Percentiles rank a stretch among this genome's conserved stretches.
These are phyloP conservation scores for Platysteira castanea DNA, from an alignment of 2,113 vertebrate species.

Conservation along the genomic window DNA sequence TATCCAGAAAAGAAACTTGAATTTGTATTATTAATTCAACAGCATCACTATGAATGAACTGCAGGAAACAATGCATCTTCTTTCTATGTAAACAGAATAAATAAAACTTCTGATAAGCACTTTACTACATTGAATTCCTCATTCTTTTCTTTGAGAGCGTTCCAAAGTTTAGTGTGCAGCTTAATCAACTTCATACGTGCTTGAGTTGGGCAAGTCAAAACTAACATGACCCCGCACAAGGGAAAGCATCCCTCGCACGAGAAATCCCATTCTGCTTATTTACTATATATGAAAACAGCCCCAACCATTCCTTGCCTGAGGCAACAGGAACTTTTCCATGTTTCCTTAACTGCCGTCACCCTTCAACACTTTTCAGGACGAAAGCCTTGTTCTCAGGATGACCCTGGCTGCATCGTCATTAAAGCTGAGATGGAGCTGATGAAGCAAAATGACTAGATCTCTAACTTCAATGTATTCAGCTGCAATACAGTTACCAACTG, in stretches of 20 bases:
- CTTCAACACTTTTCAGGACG: slow-evolving; percentile 30
- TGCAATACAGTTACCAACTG: background rate
- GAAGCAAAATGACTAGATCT: background rate
- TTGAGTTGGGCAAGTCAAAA: slow-evolving; percentile 57
- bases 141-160: slow-evolving; percentile 29
- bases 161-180: slow-evolving; percentile 17
- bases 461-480: background rate
- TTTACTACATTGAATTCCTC: slow-evolving; percentile 7
- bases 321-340: slow-evolving; percentile 27
- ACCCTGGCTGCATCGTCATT: background rate
- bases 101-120: slow-evolving; percentile 21
- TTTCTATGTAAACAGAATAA: slow-evolving; percentile 25
- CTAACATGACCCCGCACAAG: slow-evolving; percentile 4
- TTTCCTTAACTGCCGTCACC: background rate
- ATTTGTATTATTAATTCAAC: background rate
- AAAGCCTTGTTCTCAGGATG: slow-evolving; percentile 26
- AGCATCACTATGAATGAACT: background rate
- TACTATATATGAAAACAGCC: slow-evolving; percentile 16
- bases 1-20: background rate
- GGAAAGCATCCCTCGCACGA: background rate
- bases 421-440: slow-evolving; percentile 21
- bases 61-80: slow-evolving; percentile 24
- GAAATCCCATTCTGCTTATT: slow-evolving; percentile 47
- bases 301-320: slow-evolving; percentile 23
- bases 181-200: slow-evolving; percentile 41